phyloP scores from a whole-genome alignment of 2,888 invertebrate genomes.

The Tetheella fluctuosa region DNA sequence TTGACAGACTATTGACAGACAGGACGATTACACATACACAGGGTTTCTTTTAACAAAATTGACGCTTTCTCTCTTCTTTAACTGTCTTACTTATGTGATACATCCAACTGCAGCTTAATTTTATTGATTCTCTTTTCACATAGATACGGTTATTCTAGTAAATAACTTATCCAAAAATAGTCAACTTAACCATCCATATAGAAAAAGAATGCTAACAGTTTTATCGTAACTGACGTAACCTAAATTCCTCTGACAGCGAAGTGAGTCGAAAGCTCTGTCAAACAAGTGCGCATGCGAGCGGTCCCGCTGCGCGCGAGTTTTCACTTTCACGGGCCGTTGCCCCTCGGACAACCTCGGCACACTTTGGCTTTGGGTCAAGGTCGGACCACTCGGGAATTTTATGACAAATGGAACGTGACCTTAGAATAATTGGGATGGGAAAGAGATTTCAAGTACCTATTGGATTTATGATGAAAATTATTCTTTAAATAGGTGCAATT shows the following conservation, averaged over 20 bases:
- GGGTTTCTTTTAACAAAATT: too few relatives aligned
- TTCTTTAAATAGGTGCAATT: background rate
- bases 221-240: conserved; percentile 30
- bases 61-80: too few relatives aligned
- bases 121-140: too few relatives aligned
- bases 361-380: conserved; percentile 57
- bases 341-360: conserved; percentile 58
- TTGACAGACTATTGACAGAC: too few relatives aligned
- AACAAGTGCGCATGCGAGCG: conserved; percentile 39
- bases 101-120: background rate
- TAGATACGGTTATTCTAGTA: background rate
- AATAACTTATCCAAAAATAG: background rate
- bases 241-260: conserved; percentile 29
- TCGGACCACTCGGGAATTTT: conserved; percentile 31
- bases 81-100: background rate
- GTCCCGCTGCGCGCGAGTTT: conserved; percentile 50
- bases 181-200: background rate
- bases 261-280: conserved; percentile 46
- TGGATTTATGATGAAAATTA: background rate
- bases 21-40: too few relatives aligned
- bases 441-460: background rate
- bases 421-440: conserved; percentile 10
- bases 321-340: conserved; percentile 72
- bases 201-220: conserved; percentile 7
- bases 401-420: conserved; percentile 14